These are phyloP conservation scores for Craseonycteris thonglongyai DNA, from an alignment of 2,113 vertebrate species.

Conservation along the genomic window DNA sequence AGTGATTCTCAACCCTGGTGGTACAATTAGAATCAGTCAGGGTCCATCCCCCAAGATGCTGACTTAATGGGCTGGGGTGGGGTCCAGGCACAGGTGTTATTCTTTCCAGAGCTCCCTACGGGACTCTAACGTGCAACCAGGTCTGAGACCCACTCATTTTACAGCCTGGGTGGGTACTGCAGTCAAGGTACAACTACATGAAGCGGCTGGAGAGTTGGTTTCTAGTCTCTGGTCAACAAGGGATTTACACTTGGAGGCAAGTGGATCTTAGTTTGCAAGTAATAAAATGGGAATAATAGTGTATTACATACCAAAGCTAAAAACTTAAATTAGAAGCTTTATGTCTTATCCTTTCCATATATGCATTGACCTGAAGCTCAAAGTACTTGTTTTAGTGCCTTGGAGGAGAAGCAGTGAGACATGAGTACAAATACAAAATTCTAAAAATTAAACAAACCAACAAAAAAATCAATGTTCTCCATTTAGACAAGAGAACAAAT, in stretches of 20 bases:
- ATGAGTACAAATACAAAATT: not conserved
- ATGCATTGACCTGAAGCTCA: not conserved
- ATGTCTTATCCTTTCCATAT: not conserved
- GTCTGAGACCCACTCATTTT: slow-evolving; percentile 33
- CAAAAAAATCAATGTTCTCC: not conserved
- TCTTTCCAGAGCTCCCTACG: slow-evolving; percentile 26
- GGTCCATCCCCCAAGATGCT: not conserved
- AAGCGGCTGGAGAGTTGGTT: not conserved
- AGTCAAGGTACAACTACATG: not conserved
- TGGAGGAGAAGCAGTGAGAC: not conserved
- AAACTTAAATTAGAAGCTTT: not conserved
- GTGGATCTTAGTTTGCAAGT: slow-evolving; percentile 31
- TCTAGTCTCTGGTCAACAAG: not conserved
- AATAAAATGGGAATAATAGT: slow-evolving; percentile 7
- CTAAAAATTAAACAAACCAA: not conserved
- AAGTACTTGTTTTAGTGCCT: not conserved
- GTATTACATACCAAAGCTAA: not conserved
- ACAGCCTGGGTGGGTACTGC: not conserved
- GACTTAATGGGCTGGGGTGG: slow-evolving; percentile 22
- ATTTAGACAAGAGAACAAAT: not conserved
- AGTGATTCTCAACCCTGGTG: not conserved
- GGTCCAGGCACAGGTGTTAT: not conserved
- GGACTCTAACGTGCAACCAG: not conserved
- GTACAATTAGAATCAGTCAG: slow-evolving; percentile 35
- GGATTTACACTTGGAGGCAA: not conserved